phyloP scores from a whole-genome alignment of 2,888 invertebrate genomes.

The Adineta ricciae region DNA sequence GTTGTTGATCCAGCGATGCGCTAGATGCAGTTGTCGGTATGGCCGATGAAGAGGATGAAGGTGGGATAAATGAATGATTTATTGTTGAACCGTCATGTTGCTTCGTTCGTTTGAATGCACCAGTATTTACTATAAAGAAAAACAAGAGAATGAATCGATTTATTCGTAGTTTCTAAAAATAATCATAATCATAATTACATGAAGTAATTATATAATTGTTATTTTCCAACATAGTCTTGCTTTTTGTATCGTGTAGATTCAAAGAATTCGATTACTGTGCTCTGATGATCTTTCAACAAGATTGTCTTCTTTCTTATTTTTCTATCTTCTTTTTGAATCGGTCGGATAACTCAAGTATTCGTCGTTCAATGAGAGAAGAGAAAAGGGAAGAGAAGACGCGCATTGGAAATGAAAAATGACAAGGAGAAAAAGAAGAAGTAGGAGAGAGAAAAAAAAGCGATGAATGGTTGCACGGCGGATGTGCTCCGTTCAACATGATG shows the following conservation, averaged over 20 bases:
- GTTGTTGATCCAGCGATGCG: background rate
- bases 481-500: background rate
- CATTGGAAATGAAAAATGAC: background rate
- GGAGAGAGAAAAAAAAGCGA: background rate
- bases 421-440: background rate
- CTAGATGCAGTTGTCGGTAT: no score
- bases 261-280: background rate
- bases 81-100: background rate
- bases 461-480: background rate
- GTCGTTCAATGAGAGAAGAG: background rate
- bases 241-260: background rate
- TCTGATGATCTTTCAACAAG: background rate
- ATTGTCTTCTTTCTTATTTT: background rate
- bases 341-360: background rate
- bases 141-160: background rate
- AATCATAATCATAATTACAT: background rate
- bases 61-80: background rate
- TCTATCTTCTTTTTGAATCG: background rate
- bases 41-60: background rate
- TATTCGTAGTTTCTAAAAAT: background rate
- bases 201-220: background rate
- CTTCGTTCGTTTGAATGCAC: background rate
- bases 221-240: background rate
- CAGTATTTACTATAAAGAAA: background rate
- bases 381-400: background rate